Evolutionary conservation across 2,797 vertebrate species (phyloP), one percentile per base, ranked within the genome.

Genomic region (Lepilemur septentrionalis): DNA sequence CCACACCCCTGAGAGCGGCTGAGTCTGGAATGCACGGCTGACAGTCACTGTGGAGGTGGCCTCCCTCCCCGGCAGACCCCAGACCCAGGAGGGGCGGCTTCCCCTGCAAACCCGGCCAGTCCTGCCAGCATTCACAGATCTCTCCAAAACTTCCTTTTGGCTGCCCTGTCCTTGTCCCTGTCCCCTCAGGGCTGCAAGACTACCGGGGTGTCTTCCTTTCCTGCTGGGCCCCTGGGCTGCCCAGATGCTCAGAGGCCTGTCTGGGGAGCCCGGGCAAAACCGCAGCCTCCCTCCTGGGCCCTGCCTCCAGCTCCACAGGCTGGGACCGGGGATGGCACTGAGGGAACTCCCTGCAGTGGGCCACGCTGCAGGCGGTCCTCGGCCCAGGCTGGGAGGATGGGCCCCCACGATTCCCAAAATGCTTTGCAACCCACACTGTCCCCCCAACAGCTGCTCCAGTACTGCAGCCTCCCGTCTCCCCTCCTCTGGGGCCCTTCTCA

Each of bases 141-240:
- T 59, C 84, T 80, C 48, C 50, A 3, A 50, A 65, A 12, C 57
- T 38, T 43, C 22, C 63, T 78, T 28, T 4, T 9, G 15, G 38
- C 55, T 13, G 65, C 15, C 15, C 2, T 10, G 5, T n/a, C 50
- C 38, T 50, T 43, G 50, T 12, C 50, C 38, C 57, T 43, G 52
- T 12, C 11, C 15, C 9, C 25, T 41, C 38, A 10, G 30, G 3
- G 17, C 0, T 35, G 48, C 41, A 20, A 43, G 50, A 20, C 30
- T 1, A 4, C 46, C 28, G 7, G 0, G 2, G 20, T 3, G 4
- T 20, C 46, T 35, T 41, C 7, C n/a, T 48, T 32, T 80, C 52
- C 63, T 85, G 61, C 46, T 28, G 43, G 82, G 11, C 61, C 11
- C 17, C 41, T 4, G 5, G 69, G 76, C n/a, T 41, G 41, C 63